Base-by-base conservation (phyloP, 2,113 vertebrate species). In the Microcebus jonahi region DNA sequence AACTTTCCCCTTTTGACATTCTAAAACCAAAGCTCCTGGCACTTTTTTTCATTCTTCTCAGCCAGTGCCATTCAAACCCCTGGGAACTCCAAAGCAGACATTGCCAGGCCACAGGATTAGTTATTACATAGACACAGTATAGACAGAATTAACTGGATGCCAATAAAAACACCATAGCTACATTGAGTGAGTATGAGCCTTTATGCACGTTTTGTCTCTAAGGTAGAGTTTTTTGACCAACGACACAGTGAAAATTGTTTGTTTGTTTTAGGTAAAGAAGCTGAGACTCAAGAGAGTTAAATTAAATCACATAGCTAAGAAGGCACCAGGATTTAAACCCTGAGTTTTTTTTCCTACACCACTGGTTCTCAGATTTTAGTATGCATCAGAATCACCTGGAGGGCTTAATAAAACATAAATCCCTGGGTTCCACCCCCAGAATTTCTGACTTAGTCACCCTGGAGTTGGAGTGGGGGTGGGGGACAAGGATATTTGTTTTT, bases 401-500 rank as follows among this genome's bases (percentile, higher is more conserved):
- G 27, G 27, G 20, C 73, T 90, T 87, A 9, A 48, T 13, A 76
- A 94, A 90, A 81, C 23, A 45, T 12, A 13, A 1, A 90, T 57
- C 45, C 87, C 61, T 84, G 27, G 20, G 14, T 63, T 48, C 50
- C 29, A 68, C n/a, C 20, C 18, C 61, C 65, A 93, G 48, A 88
- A 68, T 90, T 90, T 92, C n/a, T 93, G 68, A 84, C 67, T 87
- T 88, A 48, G 23, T 63, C 87, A n/a, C 18, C 18, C 13, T 76
- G 20, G 42, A 3, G 18, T 59, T 76, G 15, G 42, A 3, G 18
- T 59, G 9, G 55, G 8, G 13, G 4, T 18, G 21, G 8, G 14
- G 29, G 17, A 0, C 6, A 75, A 96, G 29, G 42, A 86, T 82
- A 55, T 94, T 87, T n/a, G 73, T 83, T 84, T 90, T 17, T 50